These are phyloP conservation scores for Temnopleurus reevesii DNA, from an alignment of 53 echinoderm and acorn worm species.

Conservation along the genomic window DNA sequence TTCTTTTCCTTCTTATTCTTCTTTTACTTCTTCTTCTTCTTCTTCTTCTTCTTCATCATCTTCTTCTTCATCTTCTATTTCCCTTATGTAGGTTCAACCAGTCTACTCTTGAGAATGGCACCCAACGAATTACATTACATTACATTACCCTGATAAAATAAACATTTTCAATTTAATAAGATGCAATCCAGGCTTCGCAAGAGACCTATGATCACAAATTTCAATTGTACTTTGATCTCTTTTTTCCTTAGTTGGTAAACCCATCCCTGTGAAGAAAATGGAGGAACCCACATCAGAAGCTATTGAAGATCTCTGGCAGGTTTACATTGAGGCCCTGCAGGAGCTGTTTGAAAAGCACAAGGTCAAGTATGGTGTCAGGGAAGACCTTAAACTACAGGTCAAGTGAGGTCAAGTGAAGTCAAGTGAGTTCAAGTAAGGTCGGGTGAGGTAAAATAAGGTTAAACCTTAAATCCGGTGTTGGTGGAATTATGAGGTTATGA, in stretches of 20 bases:
- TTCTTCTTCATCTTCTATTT: too few relatives aligned
- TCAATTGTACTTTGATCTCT: not conserved
- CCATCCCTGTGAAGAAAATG: slow-evolving; percentile 81
- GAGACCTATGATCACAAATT: too few relatives aligned
- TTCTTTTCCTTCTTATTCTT: too few relatives aligned
- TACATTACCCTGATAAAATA: too few relatives aligned
- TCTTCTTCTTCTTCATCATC: too few relatives aligned
- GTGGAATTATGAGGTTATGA: not conserved
- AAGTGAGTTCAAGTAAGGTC: not conserved
- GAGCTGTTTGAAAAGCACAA: slow-evolving; percentile 84
- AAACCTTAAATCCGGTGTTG: not conserved
- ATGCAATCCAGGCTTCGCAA: too few relatives aligned
- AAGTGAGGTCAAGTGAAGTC: slow-evolving; percentile 35
- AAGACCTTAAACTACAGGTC: slow-evolving; percentile 59
- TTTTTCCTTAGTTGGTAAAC: slow-evolving; percentile 70
- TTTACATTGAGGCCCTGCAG: slow-evolving; percentile 69
- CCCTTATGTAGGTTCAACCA: too few relatives aligned
- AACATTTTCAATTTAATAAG: too few relatives aligned
- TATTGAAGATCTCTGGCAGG: slow-evolving; percentile 71
- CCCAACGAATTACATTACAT: too few relatives aligned
- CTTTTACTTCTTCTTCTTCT: too few relatives aligned
- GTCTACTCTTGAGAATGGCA: too few relatives aligned
- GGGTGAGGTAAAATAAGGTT: not conserved
- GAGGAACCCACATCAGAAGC: slow-evolving; percentile 71
- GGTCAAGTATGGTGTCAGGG: slow-evolving; percentile 69